phyloP scores from a whole-genome alignment of 2,797 vertebrate species.

The Sphenopsis melanotis region DNA sequence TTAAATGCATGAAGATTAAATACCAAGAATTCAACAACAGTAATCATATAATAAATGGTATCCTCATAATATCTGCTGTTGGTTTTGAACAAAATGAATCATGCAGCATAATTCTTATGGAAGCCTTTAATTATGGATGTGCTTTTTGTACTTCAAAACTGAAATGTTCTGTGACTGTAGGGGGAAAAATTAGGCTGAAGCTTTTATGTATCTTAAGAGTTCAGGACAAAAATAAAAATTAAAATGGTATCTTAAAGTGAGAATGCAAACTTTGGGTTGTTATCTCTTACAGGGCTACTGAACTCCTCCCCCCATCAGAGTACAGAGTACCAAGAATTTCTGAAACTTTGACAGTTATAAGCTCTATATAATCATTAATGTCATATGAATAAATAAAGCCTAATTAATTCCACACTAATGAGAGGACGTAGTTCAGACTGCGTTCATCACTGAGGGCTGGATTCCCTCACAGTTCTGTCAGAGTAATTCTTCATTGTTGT shows the following conservation, averaged over 20 bases:
- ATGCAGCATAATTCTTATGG: not conserved
- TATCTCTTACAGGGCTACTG: not conserved
- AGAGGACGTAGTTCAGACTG: not conserved
- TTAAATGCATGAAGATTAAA: not conserved
- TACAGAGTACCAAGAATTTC: not conserved
- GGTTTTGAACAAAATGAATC: constrained; percentile 50
- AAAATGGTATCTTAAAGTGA: not conserved
- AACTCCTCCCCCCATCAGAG: not conserved
- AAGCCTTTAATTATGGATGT: constrained; percentile 37
- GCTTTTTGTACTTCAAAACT: constrained; percentile 21
- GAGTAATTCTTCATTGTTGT: not conserved
- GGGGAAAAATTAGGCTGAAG: constrained; percentile 6
- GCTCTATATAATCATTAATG: constrained; percentile 22
- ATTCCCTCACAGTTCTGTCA: not conserved
- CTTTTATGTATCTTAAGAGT: constrained; percentile 20
- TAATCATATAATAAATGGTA: constrained; percentile 23
- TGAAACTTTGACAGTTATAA: not conserved
- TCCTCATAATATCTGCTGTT: constrained; percentile 3
- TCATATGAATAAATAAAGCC: constrained; percentile 49
- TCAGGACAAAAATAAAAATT: not conserved
- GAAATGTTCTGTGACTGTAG: not conserved
- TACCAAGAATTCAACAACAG: not conserved
- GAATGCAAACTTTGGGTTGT: not conserved
- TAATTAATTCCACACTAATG: constrained; percentile 44
- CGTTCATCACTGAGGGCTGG: not conserved